Evolutionary conservation across 92 coral and sea anemone genomes (phyloP).

Genomic region (Phymanthus crucifer): DNA sequence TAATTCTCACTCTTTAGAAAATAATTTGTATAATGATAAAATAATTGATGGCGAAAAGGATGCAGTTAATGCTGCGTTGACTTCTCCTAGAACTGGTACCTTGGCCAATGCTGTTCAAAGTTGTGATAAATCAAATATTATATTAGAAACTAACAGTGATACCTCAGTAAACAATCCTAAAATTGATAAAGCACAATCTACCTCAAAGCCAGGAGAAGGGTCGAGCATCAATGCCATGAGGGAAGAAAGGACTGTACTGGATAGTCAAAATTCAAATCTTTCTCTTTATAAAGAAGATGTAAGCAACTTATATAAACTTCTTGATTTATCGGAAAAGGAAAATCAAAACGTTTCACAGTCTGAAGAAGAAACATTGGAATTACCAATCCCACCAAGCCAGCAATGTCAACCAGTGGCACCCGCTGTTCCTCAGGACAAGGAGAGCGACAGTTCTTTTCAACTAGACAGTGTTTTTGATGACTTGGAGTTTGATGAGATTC

Average conservation of each 20-base stretch:
- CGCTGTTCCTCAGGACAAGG: background rate
- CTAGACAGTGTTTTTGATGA: slow-evolving; percentile 56
- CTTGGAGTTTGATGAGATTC: slow-evolving; percentile 38
- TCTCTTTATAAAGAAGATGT: slow-evolving; percentile 15
- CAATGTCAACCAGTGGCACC: background rate
- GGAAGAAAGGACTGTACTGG: background rate
- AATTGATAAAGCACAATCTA: background rate
- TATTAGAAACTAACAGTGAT: background rate
- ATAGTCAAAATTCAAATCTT: background rate
- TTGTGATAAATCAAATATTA: background rate
- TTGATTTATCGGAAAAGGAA: slow-evolving; percentile 7
- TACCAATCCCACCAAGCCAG: background rate
- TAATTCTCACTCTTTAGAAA: background rate
- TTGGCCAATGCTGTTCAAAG: background rate
- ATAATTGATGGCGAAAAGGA: background rate
- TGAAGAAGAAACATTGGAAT: background rate
- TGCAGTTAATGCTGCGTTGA: background rate
- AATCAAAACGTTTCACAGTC: background rate
- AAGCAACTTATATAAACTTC: slow-evolving; percentile 7
- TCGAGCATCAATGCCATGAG: background rate
- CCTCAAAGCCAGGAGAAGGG: background rate
- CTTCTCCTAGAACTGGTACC: background rate
- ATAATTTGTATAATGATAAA: background rate
- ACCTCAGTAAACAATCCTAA: background rate
- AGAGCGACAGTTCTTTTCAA: slow-evolving; percentile 19